Conservation (phyloP, 2,888 invertebrate genomes). For the Acanthosepion esculentum region DNA sequence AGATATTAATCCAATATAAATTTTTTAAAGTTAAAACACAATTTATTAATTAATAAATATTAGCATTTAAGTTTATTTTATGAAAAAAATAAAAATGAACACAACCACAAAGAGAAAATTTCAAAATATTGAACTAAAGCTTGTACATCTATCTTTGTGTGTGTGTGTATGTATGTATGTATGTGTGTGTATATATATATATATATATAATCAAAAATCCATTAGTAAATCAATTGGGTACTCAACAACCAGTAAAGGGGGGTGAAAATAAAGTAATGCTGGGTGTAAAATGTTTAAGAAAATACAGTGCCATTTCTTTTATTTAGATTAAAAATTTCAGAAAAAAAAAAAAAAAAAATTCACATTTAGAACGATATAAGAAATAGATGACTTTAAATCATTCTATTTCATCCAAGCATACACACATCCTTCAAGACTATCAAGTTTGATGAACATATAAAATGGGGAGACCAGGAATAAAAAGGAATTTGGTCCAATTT, state of each 20-base stretch:
- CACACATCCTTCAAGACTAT: neutral
- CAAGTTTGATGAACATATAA: neutral
- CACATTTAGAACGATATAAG: neutral
- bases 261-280: neutral
- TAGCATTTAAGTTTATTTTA: neutral
- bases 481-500: neutral
- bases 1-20: no score
- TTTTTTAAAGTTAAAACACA: no score
- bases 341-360: neutral
- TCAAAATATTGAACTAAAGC: neutral
- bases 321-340: neutral
- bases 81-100: no score
- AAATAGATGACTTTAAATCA: neutral
- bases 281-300: no score
- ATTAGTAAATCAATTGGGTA: neutral
- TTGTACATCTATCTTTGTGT: no score
- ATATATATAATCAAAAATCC: no score
- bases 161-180: no score
- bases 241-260: neutral
- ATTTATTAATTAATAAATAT: neutral
- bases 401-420: neutral
- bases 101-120: neutral
- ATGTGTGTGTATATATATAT: no score
- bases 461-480: constrained; percentile 36
- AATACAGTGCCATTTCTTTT: neutral